phyloP scores from a whole-genome alignment of 1,140 invertebrate genomes.

The Zophobas morio region DNA sequence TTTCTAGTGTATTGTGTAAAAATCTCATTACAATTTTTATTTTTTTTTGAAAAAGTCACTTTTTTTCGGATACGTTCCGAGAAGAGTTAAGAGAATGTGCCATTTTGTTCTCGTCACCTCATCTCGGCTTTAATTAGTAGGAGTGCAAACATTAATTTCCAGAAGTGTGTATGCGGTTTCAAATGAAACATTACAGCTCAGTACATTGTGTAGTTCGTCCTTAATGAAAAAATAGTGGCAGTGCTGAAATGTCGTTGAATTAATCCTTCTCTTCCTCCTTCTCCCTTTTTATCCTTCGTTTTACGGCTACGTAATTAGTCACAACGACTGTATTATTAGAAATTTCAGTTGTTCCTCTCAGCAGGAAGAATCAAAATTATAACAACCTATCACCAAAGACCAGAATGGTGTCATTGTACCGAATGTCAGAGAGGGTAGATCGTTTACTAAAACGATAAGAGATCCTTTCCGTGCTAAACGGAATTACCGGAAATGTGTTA shows the following conservation, averaged over 20 bases:
- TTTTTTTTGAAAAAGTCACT: conserved; percentile 6
- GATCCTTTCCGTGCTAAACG: conserved; percentile 51
- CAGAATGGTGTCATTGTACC: conserved; percentile 22
- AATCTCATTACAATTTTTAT: background rate
- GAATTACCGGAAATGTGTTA: conserved; percentile 57
- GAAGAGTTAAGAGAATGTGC: conserved; percentile 18
- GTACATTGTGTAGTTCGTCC: conserved; percentile 19
- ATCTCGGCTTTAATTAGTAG: conserved; percentile 38
- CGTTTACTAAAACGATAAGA: conserved; percentile 38
- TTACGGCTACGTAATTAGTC: conserved; percentile 22
- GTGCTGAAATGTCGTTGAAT: conserved; percentile 3
- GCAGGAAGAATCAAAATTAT: conserved; percentile 11
- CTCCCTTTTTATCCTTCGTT: background rate
- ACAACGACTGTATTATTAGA: conserved; percentile 10
- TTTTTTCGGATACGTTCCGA: conserved; percentile 1
- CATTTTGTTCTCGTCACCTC: conserved; percentile 38
- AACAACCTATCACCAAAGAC: conserved; percentile 9
- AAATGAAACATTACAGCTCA: conserved; percentile 35
- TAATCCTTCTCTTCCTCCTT: background rate
- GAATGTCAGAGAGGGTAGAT: conserved; percentile 37
- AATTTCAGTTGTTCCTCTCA: background rate
- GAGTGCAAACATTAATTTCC: conserved; percentile 41
- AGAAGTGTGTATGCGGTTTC: conserved; percentile 32
- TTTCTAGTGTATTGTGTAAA: no score
- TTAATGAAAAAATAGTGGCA: conserved; percentile 32